Evolutionary conservation across 2,888 invertebrate genomes (phyloP).

Genomic region (Clepsis dumicolana): DNA sequence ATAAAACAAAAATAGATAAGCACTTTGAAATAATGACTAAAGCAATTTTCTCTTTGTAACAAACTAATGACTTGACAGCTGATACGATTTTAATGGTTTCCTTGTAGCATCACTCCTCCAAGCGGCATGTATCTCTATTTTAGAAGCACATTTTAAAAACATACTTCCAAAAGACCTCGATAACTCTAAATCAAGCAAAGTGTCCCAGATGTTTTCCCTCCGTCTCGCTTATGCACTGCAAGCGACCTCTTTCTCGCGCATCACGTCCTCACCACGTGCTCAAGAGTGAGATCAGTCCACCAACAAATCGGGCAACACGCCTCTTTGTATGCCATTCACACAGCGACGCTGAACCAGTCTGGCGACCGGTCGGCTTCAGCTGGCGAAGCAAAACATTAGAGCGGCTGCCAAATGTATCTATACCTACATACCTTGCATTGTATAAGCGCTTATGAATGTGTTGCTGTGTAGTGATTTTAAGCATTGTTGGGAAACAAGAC

Average conservation of each 20-base stretch:
- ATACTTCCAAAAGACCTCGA: slow-evolving; percentile 33
- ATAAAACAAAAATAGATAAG: slow-evolving; percentile 31
- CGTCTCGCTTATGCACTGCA: slow-evolving; percentile 55
- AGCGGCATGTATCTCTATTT: slow-evolving; percentile 9
- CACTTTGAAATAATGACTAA: slow-evolving; percentile 20
- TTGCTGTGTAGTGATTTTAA: slow-evolving; percentile 4
- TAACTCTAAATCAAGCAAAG: slow-evolving; percentile 36
- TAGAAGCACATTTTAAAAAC: slow-evolving; percentile 32
- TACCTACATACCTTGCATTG: slow-evolving; percentile 3
- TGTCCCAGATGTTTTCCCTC: slow-evolving; percentile 66
- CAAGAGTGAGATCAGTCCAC: slow-evolving; percentile 52
- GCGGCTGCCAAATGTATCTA: slow-evolving; percentile 25
- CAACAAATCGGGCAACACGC: slow-evolving; percentile 49
- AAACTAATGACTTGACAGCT: slow-evolving; percentile 2
- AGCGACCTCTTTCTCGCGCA: slow-evolving; percentile 51
- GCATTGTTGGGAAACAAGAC: not conserved
- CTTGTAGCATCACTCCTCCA: not conserved
- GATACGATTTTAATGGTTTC: slow-evolving; percentile 34
- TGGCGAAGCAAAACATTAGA: slow-evolving; percentile 26
- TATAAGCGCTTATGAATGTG: slow-evolving; percentile 5
- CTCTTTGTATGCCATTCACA: slow-evolving; percentile 36
- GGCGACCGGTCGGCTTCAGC: slow-evolving; percentile 16
- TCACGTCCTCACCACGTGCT: slow-evolving; percentile 60
- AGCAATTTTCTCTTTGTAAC: slow-evolving; percentile 28
- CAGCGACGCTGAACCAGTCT: slow-evolving; percentile 18